Conservation (phyloP, 2,797 vertebrate genomes). For the Otolemur crassicaudatus region DNA sequence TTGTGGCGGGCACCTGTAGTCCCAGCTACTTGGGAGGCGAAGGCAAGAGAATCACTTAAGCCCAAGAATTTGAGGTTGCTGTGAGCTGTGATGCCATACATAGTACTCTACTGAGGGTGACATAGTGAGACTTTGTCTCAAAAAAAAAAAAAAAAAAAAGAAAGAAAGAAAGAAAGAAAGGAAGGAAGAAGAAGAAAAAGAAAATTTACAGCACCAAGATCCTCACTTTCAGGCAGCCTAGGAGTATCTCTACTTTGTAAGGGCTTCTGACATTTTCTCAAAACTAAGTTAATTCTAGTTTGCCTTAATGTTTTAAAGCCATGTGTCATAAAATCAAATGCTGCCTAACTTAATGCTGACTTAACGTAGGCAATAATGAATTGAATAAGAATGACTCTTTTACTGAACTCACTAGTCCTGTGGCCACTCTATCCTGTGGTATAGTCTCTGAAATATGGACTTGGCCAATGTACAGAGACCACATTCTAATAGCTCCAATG, state of each 20-base stretch:
- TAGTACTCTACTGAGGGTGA: no score
- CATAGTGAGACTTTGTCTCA: no score
- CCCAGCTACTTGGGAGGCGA: no score
- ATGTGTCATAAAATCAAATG: conserved; percentile 47
- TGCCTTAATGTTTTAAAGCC: conserved; percentile 18
- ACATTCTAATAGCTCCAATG: conserved; percentile 67
- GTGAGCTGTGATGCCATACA: no score
- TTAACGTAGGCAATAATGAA: neutral
- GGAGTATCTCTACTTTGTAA: neutral
- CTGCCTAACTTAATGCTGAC: neutral
- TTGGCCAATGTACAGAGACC: conserved; percentile 69
- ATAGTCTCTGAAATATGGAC: conserved; percentile 43
- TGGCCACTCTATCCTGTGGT: neutral
- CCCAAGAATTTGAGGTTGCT: no score
- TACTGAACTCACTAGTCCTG: neutral
- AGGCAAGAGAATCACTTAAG: no score
- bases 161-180: no score
- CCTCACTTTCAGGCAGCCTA: neutral
- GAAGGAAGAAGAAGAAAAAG: neutral
- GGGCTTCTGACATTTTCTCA: conserved; percentile 30
- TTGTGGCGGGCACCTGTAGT: no score
- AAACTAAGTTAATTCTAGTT: conserved; percentile 57
- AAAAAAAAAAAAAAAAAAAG: no score
- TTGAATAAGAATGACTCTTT: conserved; percentile 35
- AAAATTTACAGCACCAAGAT: neutral